These are phyloP conservation scores for Sitta carolinensis DNA, from an alignment of 2,797 vertebrate genomes.

Conservation along the genomic window DNA sequence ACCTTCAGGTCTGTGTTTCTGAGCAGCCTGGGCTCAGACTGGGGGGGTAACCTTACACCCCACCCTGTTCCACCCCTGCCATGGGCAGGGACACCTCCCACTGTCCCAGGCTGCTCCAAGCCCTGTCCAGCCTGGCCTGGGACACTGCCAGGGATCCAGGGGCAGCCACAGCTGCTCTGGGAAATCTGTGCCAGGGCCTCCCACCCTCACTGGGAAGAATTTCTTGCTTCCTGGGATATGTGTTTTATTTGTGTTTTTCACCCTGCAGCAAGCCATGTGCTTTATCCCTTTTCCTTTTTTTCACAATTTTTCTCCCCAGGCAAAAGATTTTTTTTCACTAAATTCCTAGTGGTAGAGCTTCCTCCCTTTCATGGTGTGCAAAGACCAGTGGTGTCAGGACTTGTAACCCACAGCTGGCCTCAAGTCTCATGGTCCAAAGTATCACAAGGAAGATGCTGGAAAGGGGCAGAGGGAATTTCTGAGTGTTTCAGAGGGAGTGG, in stretches of 20 bases:
- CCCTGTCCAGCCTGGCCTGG: fast-evolving
- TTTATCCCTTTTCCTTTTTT: neutral
- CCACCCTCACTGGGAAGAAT: neutral
- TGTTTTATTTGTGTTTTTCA: neutral
- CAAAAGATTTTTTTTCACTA: neutral
- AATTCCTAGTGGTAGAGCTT: neutral
- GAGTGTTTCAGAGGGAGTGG: neutral
- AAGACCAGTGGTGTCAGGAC: neutral
- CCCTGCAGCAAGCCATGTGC: neutral
- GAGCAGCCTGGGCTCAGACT: neutral
- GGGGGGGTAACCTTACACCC: neutral
- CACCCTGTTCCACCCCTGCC: neutral
- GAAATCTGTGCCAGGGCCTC: neutral
- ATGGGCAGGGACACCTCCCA: neutral
- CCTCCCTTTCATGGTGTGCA: neutral
- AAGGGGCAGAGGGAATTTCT: neutral
- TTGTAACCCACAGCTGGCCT: neutral
- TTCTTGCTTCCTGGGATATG: neutral
- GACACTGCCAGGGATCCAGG: neutral
- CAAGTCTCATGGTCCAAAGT: neutral
- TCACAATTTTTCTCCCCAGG: neutral
- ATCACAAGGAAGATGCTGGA: neutral
- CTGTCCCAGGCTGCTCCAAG: fast-evolving
- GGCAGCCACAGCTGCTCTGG: neutral
- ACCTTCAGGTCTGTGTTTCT: neutral